Conservation (phyloP, 2,888 invertebrate species). For the Parnassius orleans region DNA sequence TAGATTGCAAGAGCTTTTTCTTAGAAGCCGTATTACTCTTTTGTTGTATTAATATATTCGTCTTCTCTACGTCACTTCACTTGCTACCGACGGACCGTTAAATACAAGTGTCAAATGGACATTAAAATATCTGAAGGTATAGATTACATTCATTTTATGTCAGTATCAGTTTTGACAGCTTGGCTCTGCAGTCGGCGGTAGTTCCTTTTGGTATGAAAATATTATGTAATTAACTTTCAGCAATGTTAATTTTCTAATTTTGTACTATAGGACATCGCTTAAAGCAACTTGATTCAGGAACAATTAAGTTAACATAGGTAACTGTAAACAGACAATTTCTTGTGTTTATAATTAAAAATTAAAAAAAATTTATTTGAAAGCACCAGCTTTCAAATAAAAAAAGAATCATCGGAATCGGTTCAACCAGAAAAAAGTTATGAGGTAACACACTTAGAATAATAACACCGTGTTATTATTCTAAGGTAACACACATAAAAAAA, state of each 20-base stretch:
- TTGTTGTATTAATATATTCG: slow-evolving; percentile 11
- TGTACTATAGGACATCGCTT: slow-evolving; percentile 27
- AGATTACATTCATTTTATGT: slow-evolving; percentile 9
- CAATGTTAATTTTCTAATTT: slow-evolving; percentile 25
- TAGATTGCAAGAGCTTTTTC: neutral
- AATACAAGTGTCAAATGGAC: slow-evolving; percentile 47
- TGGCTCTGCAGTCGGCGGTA: neutral
- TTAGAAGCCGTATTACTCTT: neutral
- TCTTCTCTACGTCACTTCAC: slow-evolving; percentile 31
- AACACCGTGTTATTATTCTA: no score
- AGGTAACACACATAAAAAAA: no score
- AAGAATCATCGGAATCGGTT: no score
- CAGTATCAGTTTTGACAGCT: neutral
- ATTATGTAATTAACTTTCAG: slow-evolving; percentile 5
- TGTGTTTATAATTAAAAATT: no score
- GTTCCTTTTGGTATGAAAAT: no score
- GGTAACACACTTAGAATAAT: no score
- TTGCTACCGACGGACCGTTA: slow-evolving; percentile 44
- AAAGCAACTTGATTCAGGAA: slow-evolving; percentile 1
- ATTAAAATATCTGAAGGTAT: slow-evolving; percentile 23
- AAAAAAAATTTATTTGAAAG: no score
- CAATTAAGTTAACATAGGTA: no score
- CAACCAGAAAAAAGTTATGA: no score
- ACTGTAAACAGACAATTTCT: no score
- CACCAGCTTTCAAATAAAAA: no score